phyloP scores from a whole-genome alignment of 2,113 vertebrate genomes.

The Paramormyrops kingsleyae region DNA sequence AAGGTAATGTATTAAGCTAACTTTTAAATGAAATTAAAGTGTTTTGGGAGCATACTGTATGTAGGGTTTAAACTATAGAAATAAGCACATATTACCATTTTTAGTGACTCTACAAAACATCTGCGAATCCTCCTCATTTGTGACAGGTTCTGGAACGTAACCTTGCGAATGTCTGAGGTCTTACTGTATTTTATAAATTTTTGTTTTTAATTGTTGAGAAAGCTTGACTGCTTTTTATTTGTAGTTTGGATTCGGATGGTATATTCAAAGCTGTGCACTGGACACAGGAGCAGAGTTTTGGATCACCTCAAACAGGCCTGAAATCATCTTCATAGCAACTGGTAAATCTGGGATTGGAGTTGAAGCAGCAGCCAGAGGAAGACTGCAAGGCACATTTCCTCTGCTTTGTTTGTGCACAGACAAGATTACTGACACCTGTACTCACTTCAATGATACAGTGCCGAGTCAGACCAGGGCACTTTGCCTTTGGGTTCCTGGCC shows the following conservation, averaged over 20 bases:
- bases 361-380: background rate
- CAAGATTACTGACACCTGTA: background rate
- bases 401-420: background rate
- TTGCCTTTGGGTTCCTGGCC: background rate
- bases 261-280: slow-evolving; percentile 88
- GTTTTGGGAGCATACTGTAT: too few species aligned
- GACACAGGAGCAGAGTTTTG: slow-evolving; percentile 81
- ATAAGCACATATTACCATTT: too few species aligned
- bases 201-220: background rate
- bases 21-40: too few species aligned
- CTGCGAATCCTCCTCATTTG: too few species aligned
- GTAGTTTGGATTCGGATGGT: slow-evolving; percentile 90
- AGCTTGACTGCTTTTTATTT: slow-evolving; percentile 30
- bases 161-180: too few species aligned
- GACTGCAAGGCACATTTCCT: background rate
- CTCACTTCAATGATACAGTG: background rate
- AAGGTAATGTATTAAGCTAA: too few species aligned
- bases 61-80: too few species aligned
- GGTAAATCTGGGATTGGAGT: slow-evolving; percentile 57
- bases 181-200: background rate
- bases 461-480: background rate
- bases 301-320: slow-evolving; percentile 90
- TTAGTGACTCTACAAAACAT: too few species aligned
- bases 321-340: slow-evolving; percentile 89
- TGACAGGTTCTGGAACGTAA: too few species aligned